A percentile compares a stretch with the other conserved stretches of the same genome.
Evolutionary conservation across 1,140 invertebrate species (phyloP).

Genomic region (Littorina saxatilis): DNA sequence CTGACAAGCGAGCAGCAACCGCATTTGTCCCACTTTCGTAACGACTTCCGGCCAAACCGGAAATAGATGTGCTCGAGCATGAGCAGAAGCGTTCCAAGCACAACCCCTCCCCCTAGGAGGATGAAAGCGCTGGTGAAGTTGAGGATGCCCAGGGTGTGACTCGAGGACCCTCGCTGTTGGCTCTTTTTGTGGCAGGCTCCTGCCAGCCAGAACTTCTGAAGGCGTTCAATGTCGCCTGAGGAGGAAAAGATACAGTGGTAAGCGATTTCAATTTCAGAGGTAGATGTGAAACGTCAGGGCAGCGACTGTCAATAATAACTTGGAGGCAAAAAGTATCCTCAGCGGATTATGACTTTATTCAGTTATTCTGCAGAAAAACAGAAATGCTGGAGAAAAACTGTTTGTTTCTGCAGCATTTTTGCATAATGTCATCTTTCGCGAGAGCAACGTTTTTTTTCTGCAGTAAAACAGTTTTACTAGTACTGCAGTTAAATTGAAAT

Average conservation of each 20-base stretch:
- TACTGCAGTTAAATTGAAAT: no score
- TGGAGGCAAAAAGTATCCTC: neutral
- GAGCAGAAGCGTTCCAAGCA: slow-evolving; percentile 90
- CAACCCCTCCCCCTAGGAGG: slow-evolving; percentile 93
- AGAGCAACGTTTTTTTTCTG: no score
- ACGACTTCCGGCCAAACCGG: slow-evolving; percentile 88
- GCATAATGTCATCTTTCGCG: no score
- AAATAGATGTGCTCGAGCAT: slow-evolving; percentile 95
- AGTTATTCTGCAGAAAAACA: no score
- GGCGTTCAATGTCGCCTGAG: slow-evolving; percentile 92
- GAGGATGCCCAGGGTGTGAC: slow-evolving; percentile 93
- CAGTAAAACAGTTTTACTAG: no score
- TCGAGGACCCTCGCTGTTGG: slow-evolving; percentile 67
- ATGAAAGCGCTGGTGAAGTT: slow-evolving; percentile 97
- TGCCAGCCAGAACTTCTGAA: slow-evolving; percentile 98
- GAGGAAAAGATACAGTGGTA: neutral
- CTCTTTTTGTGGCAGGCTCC: slow-evolving; percentile 91
- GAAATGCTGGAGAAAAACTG: no score
- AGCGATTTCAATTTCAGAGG: neutral
- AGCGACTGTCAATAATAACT: neutral
- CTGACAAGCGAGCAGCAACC: slow-evolving; percentile 95
- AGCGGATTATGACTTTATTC: no score
- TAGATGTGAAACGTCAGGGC: neutral
- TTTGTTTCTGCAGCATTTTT: no score
- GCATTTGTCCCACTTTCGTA: slow-evolving; percentile 91